Base-by-base conservation (phyloP, 2,113 vertebrate species). In the Alosa alosa region DNA sequence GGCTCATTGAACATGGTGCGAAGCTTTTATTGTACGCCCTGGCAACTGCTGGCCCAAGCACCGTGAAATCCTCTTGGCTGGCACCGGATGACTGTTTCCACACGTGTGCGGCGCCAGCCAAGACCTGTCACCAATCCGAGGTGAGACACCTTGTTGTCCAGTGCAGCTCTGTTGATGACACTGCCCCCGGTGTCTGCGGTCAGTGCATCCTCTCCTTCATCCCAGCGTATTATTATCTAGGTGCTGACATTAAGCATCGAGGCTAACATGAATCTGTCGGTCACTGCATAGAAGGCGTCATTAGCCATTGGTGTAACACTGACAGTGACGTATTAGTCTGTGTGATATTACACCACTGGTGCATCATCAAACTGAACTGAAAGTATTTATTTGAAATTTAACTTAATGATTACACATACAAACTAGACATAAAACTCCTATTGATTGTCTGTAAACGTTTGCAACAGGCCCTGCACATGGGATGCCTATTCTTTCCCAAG, bases 1-100 rank as follows among this genome's bases (percentile, higher is more conserved):
- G 72, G 13, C 31, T 13, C 36, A 82, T 81, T 86, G 83, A 86
- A 50, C 64, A 83, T 75, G 46, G 45, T 84, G 87, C 57, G 22
- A 86, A 83, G 72, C 36, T 44, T 75, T 86, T 60, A 82, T 6
- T 84, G 4, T 36, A 25, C 25, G 45, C 18, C 36, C 55, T 6
- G 46, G 83, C 50, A 44, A 47, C 64, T 83, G 75, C 57, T 45
- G 75, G 46, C 1, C 22, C 82, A 11, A 17, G n/a, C 72, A 17
- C 20, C 39, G 18, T 41, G 39, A 36, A 72, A 72, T 72, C 64
- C 64, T 72, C n/a, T 25, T 68, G 60, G n/a, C 81, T 85, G 50
- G 50, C 84, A 57, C 10, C 0, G 10, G 45, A 60, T 46, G 18
- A 81, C 50, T 75, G 55, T 52, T 81, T 81, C 55, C 31, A 20